Conservation (phyloP, 2,113 vertebrate species). For the Gallinago jamesoni region DNA sequence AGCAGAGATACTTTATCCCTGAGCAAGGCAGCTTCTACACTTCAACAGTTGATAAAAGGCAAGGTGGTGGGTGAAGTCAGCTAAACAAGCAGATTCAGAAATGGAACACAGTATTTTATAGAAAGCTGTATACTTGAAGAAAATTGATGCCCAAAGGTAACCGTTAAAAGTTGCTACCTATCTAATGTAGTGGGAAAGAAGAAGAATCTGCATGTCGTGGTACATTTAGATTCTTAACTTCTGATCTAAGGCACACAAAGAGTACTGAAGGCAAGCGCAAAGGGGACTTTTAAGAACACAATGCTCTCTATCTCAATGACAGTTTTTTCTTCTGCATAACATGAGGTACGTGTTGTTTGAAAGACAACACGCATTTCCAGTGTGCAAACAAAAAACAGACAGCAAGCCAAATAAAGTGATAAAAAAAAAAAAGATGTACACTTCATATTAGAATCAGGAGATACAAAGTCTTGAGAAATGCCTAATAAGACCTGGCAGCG, state of each 20-base stretch:
- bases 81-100: neutral
- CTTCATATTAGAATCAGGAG: neutral
- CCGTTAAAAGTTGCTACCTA: neutral
- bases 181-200: neutral
- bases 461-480: neutral
- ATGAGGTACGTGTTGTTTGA: fast-evolving
- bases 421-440: neutral
- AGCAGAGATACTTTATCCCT: neutral
- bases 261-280: neutral
- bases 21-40: neutral
- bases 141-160: neutral
- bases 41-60: neutral
- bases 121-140: neutral
- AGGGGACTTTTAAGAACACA: neutral
- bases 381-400: neutral
- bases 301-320: neutral
- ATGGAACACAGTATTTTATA: neutral
- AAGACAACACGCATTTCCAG: neutral
- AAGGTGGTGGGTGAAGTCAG: neutral
- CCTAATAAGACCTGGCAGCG: neutral
- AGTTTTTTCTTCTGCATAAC: neutral
- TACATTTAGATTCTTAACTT: neutral
- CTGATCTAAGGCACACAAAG: neutral
- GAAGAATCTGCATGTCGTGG: neutral
- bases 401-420: neutral